Percentiles rank a stretch among this genome's conserved stretches.
These are phyloP conservation scores for Neocloeon triangulifer DNA, from an alignment of 1,140 invertebrate species.

Conservation along the genomic window DNA sequence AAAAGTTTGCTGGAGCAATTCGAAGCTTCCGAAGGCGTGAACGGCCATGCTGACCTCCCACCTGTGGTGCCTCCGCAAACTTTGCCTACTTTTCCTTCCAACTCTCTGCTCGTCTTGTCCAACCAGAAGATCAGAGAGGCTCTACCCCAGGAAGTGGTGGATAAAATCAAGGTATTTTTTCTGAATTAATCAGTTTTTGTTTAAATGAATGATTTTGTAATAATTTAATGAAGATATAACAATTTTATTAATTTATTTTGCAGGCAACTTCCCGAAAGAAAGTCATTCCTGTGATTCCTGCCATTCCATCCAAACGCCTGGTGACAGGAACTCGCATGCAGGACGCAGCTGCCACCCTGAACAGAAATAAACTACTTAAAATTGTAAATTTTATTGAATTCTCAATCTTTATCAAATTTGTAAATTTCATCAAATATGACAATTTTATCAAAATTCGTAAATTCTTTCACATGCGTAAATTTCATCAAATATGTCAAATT, in stretches of 20 bases:
- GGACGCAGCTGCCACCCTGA: constrained; percentile 14
- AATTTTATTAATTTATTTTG: not conserved
- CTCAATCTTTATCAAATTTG: not conserved
- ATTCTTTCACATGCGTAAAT: too few species aligned
- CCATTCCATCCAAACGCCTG: constrained; percentile 16
- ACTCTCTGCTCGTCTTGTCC: constrained; percentile 11
- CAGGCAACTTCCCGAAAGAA: constrained; percentile 20
- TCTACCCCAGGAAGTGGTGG: constrained; percentile 21
- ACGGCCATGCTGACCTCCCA: constrained; percentile 1
- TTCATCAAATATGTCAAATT: too few species aligned
- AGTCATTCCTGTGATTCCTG: constrained; percentile 21
- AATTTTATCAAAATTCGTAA: too few species aligned
- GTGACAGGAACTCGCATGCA: constrained; percentile 16
- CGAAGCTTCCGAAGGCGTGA: constrained; percentile 20
- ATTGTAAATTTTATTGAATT: constrained; percentile 10
- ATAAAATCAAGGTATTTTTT: constrained; percentile 22
- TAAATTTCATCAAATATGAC: too few species aligned
- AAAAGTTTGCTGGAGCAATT: constrained; percentile 28
- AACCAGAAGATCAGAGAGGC: constrained; percentile 18
- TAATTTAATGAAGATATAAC: not conserved
- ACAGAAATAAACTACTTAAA: constrained; percentile 17
- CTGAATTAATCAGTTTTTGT: not conserved
- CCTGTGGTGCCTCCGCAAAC: not conserved
- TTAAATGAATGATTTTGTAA: not conserved
- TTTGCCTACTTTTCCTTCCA: constrained; percentile 10